Conservation (phyloP, 2,888 invertebrate genomes). For the Sinhomidia bicolor region DNA sequence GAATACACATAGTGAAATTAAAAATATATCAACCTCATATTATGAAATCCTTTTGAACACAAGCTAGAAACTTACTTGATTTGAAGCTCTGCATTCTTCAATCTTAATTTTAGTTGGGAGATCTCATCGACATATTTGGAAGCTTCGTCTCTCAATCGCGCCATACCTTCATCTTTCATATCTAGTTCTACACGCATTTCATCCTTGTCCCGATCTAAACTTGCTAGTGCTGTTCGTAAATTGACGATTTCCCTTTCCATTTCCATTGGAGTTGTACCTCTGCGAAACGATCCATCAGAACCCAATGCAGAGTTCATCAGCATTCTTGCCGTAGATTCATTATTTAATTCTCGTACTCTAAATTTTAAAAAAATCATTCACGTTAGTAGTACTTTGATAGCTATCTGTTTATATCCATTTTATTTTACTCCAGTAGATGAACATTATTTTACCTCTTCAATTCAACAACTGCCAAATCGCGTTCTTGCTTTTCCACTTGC, state of each 20-base stretch:
- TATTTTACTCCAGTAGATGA: neutral
- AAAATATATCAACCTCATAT: no score
- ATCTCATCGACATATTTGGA: conserved; percentile 70
- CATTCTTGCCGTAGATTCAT: conserved; percentile 58
- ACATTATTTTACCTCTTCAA: conserved; percentile 66
- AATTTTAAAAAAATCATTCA: neutral
- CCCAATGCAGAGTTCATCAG: conserved; percentile 55
- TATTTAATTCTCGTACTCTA: conserved; percentile 54
- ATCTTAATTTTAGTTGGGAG: conserved; percentile 70
- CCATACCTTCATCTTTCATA: conserved; percentile 77
- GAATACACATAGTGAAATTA: no score
- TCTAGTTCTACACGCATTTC: conserved; percentile 77
- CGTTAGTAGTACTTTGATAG: no score
- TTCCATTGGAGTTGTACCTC: conserved; percentile 65
- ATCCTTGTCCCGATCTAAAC: conserved; percentile 78
- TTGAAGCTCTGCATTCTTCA: conserved; percentile 77
- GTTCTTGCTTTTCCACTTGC: conserved; percentile 75
- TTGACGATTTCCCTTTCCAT: conserved; percentile 74
- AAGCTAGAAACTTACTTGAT: conserved; percentile 64
- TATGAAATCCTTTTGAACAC: no score
- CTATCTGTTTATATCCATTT: no score
- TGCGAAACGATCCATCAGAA: conserved; percentile 44
- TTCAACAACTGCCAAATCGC: conserved; percentile 72
- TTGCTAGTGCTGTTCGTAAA: conserved; percentile 68
- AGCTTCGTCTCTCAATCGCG: conserved; percentile 64